phyloP scores from a whole-genome alignment of 2,888 invertebrate genomes.

The Seira ritae region DNA sequence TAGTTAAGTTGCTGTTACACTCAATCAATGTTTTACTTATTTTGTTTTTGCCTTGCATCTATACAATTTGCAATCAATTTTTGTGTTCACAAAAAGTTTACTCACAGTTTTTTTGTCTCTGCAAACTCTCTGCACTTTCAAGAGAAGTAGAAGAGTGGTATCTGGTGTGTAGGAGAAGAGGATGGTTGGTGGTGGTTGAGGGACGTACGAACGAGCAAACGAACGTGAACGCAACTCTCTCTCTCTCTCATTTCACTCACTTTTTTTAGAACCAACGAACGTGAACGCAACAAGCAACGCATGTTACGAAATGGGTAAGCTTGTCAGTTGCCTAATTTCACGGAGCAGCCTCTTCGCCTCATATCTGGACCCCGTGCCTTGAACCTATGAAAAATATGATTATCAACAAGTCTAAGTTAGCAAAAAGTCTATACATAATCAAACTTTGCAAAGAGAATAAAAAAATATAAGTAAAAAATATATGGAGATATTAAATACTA shows the following conservation, averaged over 20 bases:
- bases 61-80: neutral
- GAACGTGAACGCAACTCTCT: constrained; percentile 49
- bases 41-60: too few species aligned
- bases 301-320: constrained; percentile 66
- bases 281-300: constrained; percentile 59
- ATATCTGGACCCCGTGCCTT: constrained; percentile 66
- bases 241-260: constrained; percentile 43
- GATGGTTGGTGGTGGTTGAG: constrained; percentile 31
- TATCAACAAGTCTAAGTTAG: constrained; percentile 65
- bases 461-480: neutral
- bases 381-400: constrained; percentile 65
- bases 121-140: constrained; percentile 26
- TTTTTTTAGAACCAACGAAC: constrained; percentile 38
- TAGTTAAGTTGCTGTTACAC: too few species aligned
- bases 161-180: constrained; percentile 29
- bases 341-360: constrained; percentile 65
- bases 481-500: too few species aligned
- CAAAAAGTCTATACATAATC: constrained; percentile 13
- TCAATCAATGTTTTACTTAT: too few species aligned
- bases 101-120: constrained; percentile 23
- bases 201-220: constrained; percentile 34
- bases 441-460: neutral
- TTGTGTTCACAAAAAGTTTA: neutral
- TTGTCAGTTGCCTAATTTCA: constrained; percentile 67
- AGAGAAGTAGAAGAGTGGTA: constrained; percentile 35